Conservation (phyloP, 2,888 invertebrate genomes). For the Lamellibrachia columna region DNA sequence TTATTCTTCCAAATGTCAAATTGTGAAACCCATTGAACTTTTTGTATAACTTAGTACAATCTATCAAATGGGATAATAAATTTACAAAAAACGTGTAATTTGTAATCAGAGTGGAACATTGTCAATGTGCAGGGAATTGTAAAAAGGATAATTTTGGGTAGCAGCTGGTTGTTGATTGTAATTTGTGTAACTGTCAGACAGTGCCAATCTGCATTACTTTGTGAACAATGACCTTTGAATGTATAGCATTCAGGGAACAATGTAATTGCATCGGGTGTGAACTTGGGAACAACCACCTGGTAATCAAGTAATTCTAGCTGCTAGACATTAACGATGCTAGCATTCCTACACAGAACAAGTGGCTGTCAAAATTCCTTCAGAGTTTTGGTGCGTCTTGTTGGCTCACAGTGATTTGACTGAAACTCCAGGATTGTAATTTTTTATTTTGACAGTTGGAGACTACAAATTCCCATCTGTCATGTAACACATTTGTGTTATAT, state of each 20-base stretch:
- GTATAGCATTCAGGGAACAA: background rate
- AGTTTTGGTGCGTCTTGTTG: background rate
- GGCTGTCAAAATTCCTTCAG: background rate
- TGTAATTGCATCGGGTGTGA: background rate
- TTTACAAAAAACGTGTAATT: background rate
- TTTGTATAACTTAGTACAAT: background rate
- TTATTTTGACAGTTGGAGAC: background rate
- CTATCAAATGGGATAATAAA: background rate
- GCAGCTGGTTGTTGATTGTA: background rate
- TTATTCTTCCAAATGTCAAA: background rate
- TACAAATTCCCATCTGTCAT: background rate
- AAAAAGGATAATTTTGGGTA: background rate
- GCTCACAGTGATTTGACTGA: background rate
- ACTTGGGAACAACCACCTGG: background rate
- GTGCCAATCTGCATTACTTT: background rate
- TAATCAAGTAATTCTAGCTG: background rate
- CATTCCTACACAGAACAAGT: no score
- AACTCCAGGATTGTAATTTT: background rate
- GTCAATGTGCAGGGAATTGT: background rate
- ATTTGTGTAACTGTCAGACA: background rate
- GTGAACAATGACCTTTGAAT: slow-evolving; percentile 16
- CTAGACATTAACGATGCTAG: background rate
- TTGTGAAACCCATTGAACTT: background rate
- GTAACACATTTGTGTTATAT: background rate
- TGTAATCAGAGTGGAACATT: background rate